These are phyloP conservation scores for Pelosia muscerda DNA, from an alignment of 2,888 invertebrate genomes.

Conservation along the genomic window DNA sequence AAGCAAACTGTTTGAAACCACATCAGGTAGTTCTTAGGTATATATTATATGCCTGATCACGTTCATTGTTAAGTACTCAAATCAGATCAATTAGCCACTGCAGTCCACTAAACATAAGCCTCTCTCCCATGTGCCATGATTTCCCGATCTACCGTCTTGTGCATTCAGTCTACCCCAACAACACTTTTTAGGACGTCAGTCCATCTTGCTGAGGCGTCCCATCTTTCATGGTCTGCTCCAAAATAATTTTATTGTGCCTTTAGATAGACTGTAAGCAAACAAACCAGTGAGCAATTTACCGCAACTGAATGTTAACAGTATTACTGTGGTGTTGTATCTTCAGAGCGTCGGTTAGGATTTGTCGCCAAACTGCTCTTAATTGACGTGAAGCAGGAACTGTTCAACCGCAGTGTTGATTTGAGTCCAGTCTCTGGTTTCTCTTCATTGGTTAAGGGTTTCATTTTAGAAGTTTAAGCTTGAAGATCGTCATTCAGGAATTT, in stretches of 20 bases:
- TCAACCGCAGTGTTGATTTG: neutral
- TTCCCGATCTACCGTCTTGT: no score
- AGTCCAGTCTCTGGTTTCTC: neutral
- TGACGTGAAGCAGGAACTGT: neutral
- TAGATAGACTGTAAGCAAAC: neutral
- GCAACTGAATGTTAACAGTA: constrained; percentile 3
- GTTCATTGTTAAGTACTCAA: no score
- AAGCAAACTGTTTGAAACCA: neutral
- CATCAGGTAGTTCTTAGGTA: neutral
- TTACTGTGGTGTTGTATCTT: neutral
- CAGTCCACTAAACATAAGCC: no score
- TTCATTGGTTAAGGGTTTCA: neutral
- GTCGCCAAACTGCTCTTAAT: neutral
- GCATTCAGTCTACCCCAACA: no score
- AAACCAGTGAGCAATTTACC: neutral
- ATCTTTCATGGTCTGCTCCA: no score
- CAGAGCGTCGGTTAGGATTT: neutral
- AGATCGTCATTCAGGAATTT: no score
- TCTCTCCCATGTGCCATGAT: no score
- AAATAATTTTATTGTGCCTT: neutral
- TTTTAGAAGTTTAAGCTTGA: no score
- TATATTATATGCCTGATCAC: neutral
- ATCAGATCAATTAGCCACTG: no score
- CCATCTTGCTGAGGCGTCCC: no score
- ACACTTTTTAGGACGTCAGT: no score